These are phyloP conservation scores for Saimiri boliviensis DNA, from an alignment of 2,113 vertebrate genomes.

Conservation along the genomic window DNA sequence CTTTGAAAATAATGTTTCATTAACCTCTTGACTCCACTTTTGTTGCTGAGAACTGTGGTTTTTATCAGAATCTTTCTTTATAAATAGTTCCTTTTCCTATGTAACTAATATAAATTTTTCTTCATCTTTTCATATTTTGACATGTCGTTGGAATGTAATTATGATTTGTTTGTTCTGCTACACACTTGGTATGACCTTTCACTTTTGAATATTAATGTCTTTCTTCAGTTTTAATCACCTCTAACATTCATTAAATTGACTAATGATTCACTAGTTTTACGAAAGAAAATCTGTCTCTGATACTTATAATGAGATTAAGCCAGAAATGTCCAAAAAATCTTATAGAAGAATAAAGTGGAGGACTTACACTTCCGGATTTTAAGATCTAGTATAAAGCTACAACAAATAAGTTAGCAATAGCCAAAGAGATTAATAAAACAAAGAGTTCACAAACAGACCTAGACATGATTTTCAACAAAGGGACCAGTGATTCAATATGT, in stretches of 20 bases:
- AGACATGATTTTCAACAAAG: neutral
- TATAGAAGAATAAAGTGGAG: neutral
- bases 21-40: neutral
- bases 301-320: neutral
- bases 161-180: neutral
- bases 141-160: neutral
- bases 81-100: neutral
- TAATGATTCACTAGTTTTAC: conserved; percentile 41
- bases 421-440: neutral
- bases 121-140: neutral
- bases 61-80: neutral
- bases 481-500: neutral
- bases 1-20: neutral
- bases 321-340: conserved; percentile 23
- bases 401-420: neutral
- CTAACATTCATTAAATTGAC: conserved; percentile 55
- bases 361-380: neutral
- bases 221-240: conserved; percentile 56
- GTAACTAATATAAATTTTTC: neutral
- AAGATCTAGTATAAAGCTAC: neutral
- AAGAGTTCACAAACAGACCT: neutral
- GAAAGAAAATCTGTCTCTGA: conserved; percentile 57
- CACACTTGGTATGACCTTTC: conserved; percentile 38
- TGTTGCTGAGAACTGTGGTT: neutral
- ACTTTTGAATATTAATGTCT: conserved; percentile 30